These are phyloP conservation scores for Theonella swinhoei DNA, from an alignment of 37 sponge, comb jelly and placozoan species.

Conservation along the genomic window DNA sequence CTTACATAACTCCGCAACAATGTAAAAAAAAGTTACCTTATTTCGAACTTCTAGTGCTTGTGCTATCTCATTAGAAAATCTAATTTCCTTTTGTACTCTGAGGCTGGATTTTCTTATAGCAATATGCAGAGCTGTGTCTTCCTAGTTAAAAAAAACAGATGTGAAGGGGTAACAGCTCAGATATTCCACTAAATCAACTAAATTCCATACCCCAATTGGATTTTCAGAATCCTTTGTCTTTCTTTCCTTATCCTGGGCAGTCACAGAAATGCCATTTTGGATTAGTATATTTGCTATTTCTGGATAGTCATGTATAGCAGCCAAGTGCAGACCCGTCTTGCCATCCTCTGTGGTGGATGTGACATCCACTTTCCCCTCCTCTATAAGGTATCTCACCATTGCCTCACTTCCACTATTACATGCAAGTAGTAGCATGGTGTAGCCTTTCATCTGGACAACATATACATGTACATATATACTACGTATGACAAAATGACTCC, in stretches of 20 bases:
- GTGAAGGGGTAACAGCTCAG: no score
- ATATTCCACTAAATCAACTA: no score
- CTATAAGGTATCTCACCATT: conserved; percentile 5
- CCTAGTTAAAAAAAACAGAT: conserved; percentile 5
- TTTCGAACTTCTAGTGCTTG: no score
- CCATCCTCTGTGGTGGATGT: background rate
- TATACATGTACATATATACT: no score
- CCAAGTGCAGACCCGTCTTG: conserved; percentile 55
- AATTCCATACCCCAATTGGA: background rate
- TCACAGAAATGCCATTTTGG: background rate
- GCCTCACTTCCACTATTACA: conserved; percentile 45
- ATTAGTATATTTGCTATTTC: conserved; percentile 36
- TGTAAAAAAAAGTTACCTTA: no score
- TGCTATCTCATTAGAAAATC: no score
- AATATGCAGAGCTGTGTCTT: conserved; percentile 62
- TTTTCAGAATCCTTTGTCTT: background rate
- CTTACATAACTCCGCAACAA: no score
- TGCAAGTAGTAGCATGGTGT: conserved; percentile 43
- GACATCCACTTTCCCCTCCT: background rate
- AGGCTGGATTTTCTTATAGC: conserved; percentile 37
- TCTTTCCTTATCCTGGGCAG: background rate
- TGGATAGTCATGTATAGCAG: conserved; percentile 58
- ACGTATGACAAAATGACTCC: no score
- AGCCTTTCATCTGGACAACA: conserved; percentile 19
- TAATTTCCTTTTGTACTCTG: no score